These are phyloP conservation scores for Calcarius lapponicus DNA, from an alignment of 2,797 vertebrate species.

Conservation along the genomic window DNA sequence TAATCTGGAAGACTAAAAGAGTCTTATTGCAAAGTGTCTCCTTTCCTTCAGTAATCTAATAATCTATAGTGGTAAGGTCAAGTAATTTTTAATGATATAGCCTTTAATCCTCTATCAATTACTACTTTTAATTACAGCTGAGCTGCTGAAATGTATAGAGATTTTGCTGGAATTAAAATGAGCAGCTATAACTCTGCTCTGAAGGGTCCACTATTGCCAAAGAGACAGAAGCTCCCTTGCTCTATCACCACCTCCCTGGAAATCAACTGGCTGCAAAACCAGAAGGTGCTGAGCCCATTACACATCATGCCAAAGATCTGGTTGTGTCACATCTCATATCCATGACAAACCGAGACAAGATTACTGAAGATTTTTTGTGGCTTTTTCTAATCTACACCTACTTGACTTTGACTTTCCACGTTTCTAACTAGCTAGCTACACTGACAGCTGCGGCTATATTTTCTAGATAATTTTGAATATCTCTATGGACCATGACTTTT, in stretches of 20 bases:
- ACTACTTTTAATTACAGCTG: neutral
- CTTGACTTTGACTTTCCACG: neutral
- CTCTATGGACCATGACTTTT: neutral
- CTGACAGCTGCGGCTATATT: neutral
- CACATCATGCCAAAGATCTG: neutral
- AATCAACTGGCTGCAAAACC: neutral
- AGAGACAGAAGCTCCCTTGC: neutral
- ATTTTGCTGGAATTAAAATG: neutral
- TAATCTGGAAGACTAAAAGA: neutral
- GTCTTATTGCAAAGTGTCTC: neutral
- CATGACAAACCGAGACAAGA: neutral
- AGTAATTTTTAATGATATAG: neutral
- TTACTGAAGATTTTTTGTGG: neutral
- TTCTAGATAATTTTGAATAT: neutral
- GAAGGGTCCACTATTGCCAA: neutral
- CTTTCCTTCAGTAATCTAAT: neutral
- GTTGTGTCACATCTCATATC: neutral
- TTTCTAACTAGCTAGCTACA: neutral
- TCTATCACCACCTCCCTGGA: neutral
- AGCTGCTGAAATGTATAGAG: neutral
- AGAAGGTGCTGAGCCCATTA: neutral
- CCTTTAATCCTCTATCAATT: slow-evolving; percentile 4
- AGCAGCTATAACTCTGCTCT: neutral
- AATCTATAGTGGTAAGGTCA: neutral
- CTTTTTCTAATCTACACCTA: neutral